These are phyloP conservation scores for Trematomus loennbergii DNA, from an alignment of 2,113 vertebrate species.

Conservation along the genomic window DNA sequence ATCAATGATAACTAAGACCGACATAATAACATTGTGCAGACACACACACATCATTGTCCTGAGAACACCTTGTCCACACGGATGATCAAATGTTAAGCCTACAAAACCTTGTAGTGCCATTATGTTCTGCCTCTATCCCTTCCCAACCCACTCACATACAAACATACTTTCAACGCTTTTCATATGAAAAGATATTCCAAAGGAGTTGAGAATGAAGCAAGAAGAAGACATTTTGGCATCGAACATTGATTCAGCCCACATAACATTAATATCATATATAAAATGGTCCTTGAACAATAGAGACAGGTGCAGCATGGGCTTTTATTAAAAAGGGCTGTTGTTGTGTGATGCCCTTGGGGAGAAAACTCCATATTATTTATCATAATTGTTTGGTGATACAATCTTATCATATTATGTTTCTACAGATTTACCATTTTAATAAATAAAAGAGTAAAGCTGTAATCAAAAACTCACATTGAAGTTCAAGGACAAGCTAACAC, in stretches of 20 bases:
- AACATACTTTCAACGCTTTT: conserved; percentile 30
- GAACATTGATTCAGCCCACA: too few species aligned
- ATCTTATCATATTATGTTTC: conserved; percentile 17
- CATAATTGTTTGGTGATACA: not conserved
- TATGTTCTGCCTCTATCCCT: conserved; percentile 36
- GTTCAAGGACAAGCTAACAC: conserved; percentile 1
- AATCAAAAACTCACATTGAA: conserved; percentile 28
- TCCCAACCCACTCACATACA: conserved; percentile 37
- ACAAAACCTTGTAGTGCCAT: conserved; percentile 44
- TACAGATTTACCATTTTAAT: conserved; percentile 9
- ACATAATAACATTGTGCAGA: conserved; percentile 9
- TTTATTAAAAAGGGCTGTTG: not conserved
- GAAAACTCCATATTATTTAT: conserved; percentile 3
- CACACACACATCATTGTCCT: not conserved
- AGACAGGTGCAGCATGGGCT: too few species aligned
- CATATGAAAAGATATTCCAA: not conserved
- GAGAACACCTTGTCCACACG: conserved; percentile 37
- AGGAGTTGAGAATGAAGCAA: too few species aligned
- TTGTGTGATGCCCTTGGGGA: not conserved
- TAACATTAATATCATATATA: too few species aligned
- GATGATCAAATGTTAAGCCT: conserved; percentile 34
- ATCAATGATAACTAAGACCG: conserved; percentile 7
- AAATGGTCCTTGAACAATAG: too few species aligned
- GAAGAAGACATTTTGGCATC: too few species aligned
- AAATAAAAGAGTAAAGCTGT: conserved; percentile 10